phyloP scores from a whole-genome alignment of 2,113 vertebrate genomes.

The Phalacrocorax pelagicus region DNA sequence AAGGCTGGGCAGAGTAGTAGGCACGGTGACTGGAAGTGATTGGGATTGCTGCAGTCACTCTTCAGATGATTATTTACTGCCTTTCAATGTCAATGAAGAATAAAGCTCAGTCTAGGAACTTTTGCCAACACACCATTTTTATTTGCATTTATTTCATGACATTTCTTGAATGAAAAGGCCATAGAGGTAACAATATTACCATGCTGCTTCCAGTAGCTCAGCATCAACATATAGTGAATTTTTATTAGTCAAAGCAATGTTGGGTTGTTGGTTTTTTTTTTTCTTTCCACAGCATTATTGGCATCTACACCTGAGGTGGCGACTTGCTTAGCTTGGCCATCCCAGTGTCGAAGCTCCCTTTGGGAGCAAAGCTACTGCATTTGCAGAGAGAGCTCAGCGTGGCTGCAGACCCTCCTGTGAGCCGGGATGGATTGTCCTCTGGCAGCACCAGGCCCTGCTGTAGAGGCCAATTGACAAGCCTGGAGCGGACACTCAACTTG shows the following conservation, averaged over 20 bases:
- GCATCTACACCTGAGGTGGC: not conserved
- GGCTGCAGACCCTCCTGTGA: not conserved
- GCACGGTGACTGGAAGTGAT: not conserved
- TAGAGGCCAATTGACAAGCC: not conserved
- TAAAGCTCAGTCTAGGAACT: not conserved
- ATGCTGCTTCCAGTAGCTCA: not conserved
- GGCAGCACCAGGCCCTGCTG: accelerated
- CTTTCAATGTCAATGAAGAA: not conserved
- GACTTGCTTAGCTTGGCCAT: not conserved
- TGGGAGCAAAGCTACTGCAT: not conserved
- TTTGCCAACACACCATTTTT: not conserved
- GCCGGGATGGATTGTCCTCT: accelerated
- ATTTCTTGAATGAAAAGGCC: not conserved
- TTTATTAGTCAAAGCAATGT: not conserved
- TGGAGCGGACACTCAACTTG: not conserved
- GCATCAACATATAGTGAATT: not conserved
- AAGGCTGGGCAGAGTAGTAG: not conserved
- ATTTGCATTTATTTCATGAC: not conserved
- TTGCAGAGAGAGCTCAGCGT: not conserved
- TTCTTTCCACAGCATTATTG: not conserved
- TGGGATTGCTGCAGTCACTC: not conserved
- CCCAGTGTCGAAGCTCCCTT: accelerated
- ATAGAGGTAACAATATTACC: not conserved
- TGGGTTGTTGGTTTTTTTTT: not conserved
- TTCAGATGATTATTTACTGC: not conserved